Conservation (phyloP, 2,888 invertebrate genomes). For the Eupeodes luniger region DNA sequence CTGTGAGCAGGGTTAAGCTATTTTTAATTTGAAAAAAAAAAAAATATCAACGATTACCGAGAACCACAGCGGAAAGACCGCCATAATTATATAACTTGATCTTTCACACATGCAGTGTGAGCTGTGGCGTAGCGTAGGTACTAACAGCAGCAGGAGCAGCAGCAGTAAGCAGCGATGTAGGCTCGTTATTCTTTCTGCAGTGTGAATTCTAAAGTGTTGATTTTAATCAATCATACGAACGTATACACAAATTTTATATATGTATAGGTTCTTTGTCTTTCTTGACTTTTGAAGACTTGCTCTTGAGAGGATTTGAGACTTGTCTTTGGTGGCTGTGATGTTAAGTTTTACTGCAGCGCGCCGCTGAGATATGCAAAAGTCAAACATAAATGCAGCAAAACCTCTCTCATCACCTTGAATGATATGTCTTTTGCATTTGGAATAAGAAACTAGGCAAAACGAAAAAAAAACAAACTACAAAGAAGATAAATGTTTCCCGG, state of each 20-base stretch:
- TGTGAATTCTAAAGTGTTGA: slow-evolving; percentile 55
- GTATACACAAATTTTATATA: too few relatives aligned
- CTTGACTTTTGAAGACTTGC: slow-evolving; percentile 22
- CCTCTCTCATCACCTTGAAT: slow-evolving; percentile 11
- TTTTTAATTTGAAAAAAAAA: slow-evolving; percentile 58
- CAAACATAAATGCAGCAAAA: slow-evolving; percentile 16
- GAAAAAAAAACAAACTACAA: neutral
- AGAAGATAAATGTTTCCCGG: slow-evolving; percentile 45
- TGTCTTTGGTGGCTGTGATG: slow-evolving; percentile 1
- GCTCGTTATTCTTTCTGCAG: slow-evolving; percentile 1
- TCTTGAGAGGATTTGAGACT: slow-evolving; percentile 28
- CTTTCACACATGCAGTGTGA: slow-evolving; percentile 19
- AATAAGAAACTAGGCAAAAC: neutral
- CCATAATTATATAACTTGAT: slow-evolving; percentile 51
- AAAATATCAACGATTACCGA: slow-evolving; percentile 26
- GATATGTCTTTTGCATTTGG: neutral
- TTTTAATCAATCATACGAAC: slow-evolving; percentile 54
- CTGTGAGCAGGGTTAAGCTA: slow-evolving; percentile 45
- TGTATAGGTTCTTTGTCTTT: slow-evolving; percentile 49
- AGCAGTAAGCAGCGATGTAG: neutral
- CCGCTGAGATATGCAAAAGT: neutral
- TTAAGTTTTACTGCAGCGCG: neutral
- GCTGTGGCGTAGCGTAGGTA: neutral
- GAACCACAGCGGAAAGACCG: slow-evolving; percentile 42
- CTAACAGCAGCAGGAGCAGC: neutral